phyloP scores from a whole-genome alignment of 2,888 invertebrate genomes.

The Dasysyrphus tricinctus region DNA sequence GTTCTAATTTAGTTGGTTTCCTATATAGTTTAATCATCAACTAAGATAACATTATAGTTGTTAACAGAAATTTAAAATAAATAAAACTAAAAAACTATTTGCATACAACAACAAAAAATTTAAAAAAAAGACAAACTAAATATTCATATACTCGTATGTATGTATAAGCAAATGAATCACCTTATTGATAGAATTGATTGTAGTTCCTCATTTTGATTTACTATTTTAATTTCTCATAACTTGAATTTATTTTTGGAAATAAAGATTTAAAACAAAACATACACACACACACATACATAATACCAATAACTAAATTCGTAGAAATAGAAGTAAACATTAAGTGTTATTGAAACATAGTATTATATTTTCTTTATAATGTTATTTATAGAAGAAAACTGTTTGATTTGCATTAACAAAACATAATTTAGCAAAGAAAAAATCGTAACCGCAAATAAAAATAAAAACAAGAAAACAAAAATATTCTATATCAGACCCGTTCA shows the following conservation, averaged over 20 bases:
- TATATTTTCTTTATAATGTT: conserved; percentile 67
- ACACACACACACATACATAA: conserved; percentile 30
- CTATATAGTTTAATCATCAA: conserved; percentile 48
- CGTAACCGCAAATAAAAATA: conserved; percentile 33
- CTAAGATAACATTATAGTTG: conserved; percentile 17
- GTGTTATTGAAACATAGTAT: conserved; percentile 66
- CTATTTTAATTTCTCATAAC: conserved; percentile 21
- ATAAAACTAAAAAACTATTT: conserved; percentile 34
- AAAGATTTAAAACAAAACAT: conserved; percentile 20
- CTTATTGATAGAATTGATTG: conserved; percentile 56
- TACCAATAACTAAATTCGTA: conserved; percentile 60
- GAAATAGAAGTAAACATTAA: conserved; percentile 60
- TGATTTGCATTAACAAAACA: conserved; percentile 22
- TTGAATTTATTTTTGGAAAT: conserved; percentile 37
- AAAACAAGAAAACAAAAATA: neutral
- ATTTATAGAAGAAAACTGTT: conserved; percentile 43
- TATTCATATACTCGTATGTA: conserved; percentile 5
- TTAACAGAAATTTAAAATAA: conserved; percentile 33
- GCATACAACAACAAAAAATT: conserved; percentile 32
- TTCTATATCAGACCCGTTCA: neutral
- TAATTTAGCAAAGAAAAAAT: conserved; percentile 29
- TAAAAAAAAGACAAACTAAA: conserved; percentile 55
- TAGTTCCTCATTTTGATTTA: conserved; percentile 57
- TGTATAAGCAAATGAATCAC: conserved; percentile 31
- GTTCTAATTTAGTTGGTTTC: conserved; percentile 52